Evolutionary conservation across 2,888 invertebrate species (phyloP).

Genomic region (Campopleginae sp.): DNA sequence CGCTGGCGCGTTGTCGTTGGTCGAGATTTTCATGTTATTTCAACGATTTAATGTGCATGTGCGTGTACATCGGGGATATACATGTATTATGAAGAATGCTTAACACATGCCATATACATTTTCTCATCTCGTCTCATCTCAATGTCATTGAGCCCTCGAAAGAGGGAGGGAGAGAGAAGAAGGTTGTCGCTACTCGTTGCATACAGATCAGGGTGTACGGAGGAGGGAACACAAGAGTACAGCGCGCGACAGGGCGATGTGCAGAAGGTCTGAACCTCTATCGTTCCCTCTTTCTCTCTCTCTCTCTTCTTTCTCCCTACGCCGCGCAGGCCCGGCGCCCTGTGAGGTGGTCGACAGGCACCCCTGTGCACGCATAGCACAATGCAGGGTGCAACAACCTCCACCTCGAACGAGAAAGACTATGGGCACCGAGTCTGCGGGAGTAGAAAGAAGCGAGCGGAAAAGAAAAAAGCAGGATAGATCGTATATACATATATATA

Average conservation of each 20-base stretch:
- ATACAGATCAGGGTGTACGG: conserved; percentile 63
- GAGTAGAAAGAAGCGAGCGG: conserved; percentile 43
- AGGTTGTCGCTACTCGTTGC: conserved; percentile 53
- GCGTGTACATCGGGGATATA: background rate
- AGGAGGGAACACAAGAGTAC: conserved; percentile 21
- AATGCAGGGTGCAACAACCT: conserved; percentile 74
- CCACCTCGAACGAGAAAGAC: conserved; percentile 68
- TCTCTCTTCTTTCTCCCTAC: conserved; percentile 43
- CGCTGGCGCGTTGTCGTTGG: background rate
- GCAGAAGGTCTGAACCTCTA: conserved; percentile 27
- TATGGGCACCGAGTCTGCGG: conserved; percentile 49
- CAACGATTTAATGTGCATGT: background rate
- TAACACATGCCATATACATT: conserved; percentile 14
- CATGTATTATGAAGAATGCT: background rate
- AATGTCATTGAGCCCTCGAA: conserved; percentile 69
- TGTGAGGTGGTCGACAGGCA: conserved; percentile 65
- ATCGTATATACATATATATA: conserved; percentile 6
- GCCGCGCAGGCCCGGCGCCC: conserved; percentile 35
- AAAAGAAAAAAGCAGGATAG: conserved; percentile 54
- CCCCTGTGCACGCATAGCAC: conserved; percentile 67
- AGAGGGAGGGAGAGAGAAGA: conserved; percentile 35
- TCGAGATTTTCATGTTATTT: conserved; percentile 10
- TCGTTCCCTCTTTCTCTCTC: background rate
- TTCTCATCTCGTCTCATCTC: conserved; percentile 58
- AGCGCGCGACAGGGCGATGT: conserved; percentile 42